Evolutionary conservation across 1,140 invertebrate species (phyloP), one percentile per base, ranked within the genome.

Genomic region (Sipha flava): DNA sequence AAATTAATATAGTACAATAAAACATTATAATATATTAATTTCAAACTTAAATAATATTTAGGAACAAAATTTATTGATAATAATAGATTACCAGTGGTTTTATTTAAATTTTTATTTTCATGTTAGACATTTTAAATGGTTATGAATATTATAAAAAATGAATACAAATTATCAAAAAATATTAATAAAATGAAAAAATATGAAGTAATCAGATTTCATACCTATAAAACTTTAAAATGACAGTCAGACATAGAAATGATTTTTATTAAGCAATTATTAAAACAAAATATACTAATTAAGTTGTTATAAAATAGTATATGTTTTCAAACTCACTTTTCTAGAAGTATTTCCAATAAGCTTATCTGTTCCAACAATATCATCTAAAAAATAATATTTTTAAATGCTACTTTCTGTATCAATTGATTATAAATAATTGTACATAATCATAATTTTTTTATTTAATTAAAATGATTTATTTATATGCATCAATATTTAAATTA

Each of bases 231-330:
- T 68, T 68, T 68, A 26, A 45, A 68, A 68, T 26, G 21, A 29
- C 21, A 68, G 66, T 45, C 66, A 45, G 66, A 68, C 66, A 68
- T 68, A 68, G 40, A 68, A 68, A 68, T 68, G 21, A 68, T 68
- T 68, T n/a, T 68, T 26, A 45, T 68, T 21, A 68, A 68, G 66
- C 21, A 68, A 45, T 26, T 29, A 45, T 68, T 68, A 68, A 45
- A 68, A 68, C 16, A 45, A 45, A 45, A 9, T 45, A 23, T 14
- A 68, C 40, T 45, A 45, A 14, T 26, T 29, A 45, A 26, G 29
- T n/a, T 23, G 3, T 68, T 7, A 26, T 68, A 18, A 29, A 7
- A 68, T 0, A 47, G 7, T 3, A 18, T 16, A 45, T 9, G 26
- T 16, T 9, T 18, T 45, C 6, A 18, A 68, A 68, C 66, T 45